A percentile compares a stretch with the other conserved stretches of the same genome.
Conservation (phyloP, 2,113 vertebrate genomes). For the Eubucco bourcierii region DNA sequence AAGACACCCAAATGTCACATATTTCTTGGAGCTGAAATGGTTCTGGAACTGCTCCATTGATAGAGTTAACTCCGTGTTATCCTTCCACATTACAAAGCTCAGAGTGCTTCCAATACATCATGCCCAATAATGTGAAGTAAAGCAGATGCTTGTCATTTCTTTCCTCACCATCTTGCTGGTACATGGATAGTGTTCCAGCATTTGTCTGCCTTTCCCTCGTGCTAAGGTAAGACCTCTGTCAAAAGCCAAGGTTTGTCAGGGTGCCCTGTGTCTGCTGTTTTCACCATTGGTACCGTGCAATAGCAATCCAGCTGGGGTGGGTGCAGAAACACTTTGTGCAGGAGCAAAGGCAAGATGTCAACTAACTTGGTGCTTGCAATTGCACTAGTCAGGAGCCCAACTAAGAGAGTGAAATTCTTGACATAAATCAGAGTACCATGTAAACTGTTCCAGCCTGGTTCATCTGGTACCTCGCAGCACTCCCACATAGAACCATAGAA, state of each 20-base stretch:
- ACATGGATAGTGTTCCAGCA: conserved; percentile 1
- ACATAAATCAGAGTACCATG: neutral
- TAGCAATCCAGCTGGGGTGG: neutral
- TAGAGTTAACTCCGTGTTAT: conserved; percentile 36
- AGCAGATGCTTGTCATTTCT: conserved; percentile 52
- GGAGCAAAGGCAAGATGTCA: neutral
- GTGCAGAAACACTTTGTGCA: neutral
- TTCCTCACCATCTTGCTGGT: conserved; percentile 28
- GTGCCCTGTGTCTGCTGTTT: neutral
- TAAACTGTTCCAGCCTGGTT: neutral
- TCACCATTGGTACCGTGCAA: neutral
- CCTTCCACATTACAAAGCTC: neutral
- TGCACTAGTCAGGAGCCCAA: neutral
- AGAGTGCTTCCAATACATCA: conserved; percentile 1
- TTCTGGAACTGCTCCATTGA: conserved; percentile 31
- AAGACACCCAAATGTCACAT: conserved; percentile 44
- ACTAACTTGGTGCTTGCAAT: neutral
- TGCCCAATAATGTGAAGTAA: conserved; percentile 31
- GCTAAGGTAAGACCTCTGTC: neutral
- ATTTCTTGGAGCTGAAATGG: conserved; percentile 33
- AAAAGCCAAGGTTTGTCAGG: neutral
- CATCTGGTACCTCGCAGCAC: neutral
- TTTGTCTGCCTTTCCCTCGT: conserved; percentile 13
- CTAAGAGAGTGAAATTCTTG: neutral
- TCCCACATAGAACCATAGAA: neutral